Conservation (phyloP, 2,888 invertebrate species). For the Clitarchus hookeri region DNA sequence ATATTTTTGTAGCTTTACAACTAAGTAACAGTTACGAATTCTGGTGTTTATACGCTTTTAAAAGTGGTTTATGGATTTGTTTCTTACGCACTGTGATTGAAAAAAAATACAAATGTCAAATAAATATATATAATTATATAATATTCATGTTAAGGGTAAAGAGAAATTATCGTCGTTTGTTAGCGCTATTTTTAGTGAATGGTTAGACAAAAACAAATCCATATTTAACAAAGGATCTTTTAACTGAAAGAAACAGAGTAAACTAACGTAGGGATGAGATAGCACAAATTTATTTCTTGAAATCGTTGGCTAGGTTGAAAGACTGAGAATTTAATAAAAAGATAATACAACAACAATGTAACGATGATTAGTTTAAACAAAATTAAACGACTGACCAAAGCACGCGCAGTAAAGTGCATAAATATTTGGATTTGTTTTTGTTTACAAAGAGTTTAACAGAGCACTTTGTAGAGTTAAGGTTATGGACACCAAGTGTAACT, state of each 20-base stretch:
- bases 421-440: conserved; percentile 4
- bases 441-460: not conserved
- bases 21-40: not conserved
- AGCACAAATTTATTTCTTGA: not conserved
- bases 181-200: conserved; percentile 11
- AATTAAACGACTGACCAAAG: not conserved
- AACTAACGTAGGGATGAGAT: not conserved
- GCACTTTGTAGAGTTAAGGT: not conserved
- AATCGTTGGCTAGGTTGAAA: not conserved
- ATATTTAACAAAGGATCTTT: not conserved
- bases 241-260: conserved; percentile 2
- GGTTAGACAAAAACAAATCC: not conserved
- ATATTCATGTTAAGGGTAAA: not conserved
- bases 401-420: not conserved
- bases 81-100: not conserved
- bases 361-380: not conserved
- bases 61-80: not conserved
- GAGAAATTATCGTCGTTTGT: not conserved
- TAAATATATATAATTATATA: not conserved
- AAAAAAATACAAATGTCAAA: not conserved
- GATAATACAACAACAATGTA: not conserved
- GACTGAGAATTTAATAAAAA: not conserved
- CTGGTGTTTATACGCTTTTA: not conserved
- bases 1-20: not conserved
- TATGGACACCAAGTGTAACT: not conserved